Conservation (phyloP, 2,113 vertebrate species). For the Zeus faber region DNA sequence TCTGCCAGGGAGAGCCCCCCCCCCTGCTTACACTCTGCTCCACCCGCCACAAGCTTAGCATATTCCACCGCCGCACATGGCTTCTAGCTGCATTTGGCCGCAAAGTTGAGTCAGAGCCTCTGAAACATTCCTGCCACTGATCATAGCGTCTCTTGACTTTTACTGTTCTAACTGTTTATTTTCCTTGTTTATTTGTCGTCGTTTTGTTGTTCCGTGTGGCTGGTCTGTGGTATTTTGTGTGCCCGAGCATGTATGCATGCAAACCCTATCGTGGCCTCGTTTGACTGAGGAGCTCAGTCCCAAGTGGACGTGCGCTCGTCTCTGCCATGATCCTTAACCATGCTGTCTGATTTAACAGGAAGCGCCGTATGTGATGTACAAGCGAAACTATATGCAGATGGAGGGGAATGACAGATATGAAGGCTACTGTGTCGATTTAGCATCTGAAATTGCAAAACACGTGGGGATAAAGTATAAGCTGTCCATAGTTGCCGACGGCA, state of each 20-base stretch:
- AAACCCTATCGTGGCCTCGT: constrained; percentile 22
- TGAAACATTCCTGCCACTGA: too few species aligned
- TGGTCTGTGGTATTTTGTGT: too few species aligned
- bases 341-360: constrained; percentile 89
- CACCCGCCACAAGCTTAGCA: constrained; percentile 26
- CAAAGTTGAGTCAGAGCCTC: constrained; percentile 17
- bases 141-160: too few species aligned
- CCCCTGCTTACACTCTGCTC: constrained; percentile 38
- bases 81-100: constrained; percentile 28
- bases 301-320: neutral
- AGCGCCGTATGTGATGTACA: constrained; percentile 98
- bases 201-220: too few species aligned
- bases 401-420: constrained; percentile 98
- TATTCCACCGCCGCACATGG: constrained; percentile 23
- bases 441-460: constrained; percentile 97
- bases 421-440: constrained; percentile 99
- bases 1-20: constrained; percentile 30
- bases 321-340: constrained; percentile 59
- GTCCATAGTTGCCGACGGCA: constrained; percentile 92
- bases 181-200: too few species aligned
- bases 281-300: constrained; percentile 35
- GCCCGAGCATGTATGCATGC: constrained; percentile 44
- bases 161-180: constrained; percentile 26
- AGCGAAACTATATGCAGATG: constrained; percentile 94
- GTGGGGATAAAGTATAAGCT: constrained; percentile 97